phyloP scores from a whole-genome alignment of 2,113 vertebrate genomes.

The Irena cyanogastra region DNA sequence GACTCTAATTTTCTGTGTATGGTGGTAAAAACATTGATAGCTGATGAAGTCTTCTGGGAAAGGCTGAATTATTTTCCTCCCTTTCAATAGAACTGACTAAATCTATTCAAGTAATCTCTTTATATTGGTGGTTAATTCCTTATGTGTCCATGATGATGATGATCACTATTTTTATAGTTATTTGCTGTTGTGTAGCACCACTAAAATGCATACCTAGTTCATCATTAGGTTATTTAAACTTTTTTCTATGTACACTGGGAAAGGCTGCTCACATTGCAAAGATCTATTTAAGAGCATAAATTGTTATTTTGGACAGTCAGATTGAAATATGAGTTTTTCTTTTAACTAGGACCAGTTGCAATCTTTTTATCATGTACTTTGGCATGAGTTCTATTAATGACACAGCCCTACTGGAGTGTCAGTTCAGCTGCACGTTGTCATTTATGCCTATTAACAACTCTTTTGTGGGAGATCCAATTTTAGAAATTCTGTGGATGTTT shows the following conservation, averaged over 20 bases:
- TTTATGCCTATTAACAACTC: not conserved
- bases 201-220: not conserved
- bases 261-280: not conserved
- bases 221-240: not conserved
- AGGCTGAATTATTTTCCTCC: not conserved
- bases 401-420: not conserved
- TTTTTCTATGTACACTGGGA: not conserved
- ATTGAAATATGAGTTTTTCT: not conserved
- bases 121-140: not conserved
- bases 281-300: not conserved
- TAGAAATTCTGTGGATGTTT: not conserved
- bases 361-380: not conserved
- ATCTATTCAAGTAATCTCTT: not conserved
- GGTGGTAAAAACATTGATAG: not conserved
- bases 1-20: not conserved
- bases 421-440: not conserved
- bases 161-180: not conserved
- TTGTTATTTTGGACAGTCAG: not conserved
- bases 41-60: not conserved
- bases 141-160: not conserved
- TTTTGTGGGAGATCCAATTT: not conserved
- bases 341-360: not conserved
- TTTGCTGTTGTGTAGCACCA: not conserved
- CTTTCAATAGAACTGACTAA: not conserved
- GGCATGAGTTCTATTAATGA: not conserved